These are phyloP conservation scores for Phrynocephalus versicolor DNA, from an alignment of 2,113 vertebrate genomes.

Conservation along the genomic window DNA sequence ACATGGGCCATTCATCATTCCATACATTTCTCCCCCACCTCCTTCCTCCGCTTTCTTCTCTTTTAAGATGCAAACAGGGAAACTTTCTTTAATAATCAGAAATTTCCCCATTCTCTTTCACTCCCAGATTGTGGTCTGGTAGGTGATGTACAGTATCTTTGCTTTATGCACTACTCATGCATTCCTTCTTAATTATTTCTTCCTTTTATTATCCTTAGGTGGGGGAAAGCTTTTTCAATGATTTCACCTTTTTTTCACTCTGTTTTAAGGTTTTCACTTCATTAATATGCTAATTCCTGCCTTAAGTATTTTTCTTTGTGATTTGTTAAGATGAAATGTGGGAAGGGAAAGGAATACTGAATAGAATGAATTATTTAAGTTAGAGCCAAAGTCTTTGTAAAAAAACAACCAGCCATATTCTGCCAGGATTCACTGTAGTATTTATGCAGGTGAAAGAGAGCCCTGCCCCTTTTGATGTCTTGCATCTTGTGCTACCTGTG, in stretches of 20 bases:
- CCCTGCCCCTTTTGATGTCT: not conserved
- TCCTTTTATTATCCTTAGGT: not conserved
- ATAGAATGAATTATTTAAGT: no score
- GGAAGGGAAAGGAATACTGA: no score
- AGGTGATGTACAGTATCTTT: not conserved
- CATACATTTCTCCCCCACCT: not conserved
- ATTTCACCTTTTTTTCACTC: not conserved
- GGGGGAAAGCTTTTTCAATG: not conserved
- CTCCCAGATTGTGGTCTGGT: not conserved
- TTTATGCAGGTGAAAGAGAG: not conserved
- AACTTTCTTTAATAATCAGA: not conserved
- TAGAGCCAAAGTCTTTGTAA: no score
- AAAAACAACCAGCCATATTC: no score
- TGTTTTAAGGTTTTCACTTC: not conserved
- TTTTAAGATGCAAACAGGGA: not conserved
- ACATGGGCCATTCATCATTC: constrained; percentile 24
- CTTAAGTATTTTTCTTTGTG: no score
- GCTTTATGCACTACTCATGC: not conserved
- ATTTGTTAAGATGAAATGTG: no score
- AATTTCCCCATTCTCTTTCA: not conserved
- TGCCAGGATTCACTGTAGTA: no score
- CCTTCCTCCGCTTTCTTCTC: not conserved
- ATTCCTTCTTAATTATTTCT: not conserved
- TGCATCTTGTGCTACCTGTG: not conserved
- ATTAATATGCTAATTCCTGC: not conserved